Evolutionary conservation across 2,888 invertebrate species (phyloP), one percentile per base, ranked within the genome.

Genomic region (Poecilus cupreus): DNA sequence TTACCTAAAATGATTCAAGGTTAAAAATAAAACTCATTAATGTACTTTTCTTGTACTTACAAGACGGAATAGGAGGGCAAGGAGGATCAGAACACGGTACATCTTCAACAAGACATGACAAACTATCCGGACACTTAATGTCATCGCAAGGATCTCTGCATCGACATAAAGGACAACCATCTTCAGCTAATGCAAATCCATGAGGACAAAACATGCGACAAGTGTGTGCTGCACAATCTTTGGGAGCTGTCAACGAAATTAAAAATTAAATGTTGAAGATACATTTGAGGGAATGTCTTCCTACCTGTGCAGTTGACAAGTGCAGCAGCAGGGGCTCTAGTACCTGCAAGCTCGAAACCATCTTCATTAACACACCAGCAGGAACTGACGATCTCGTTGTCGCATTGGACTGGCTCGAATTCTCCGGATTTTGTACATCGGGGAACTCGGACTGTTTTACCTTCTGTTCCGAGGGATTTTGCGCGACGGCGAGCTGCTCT

Each of bases 141-240:
- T 92, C 92, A 16, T 93, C 92, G 85, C 96, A 96, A 0, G 96
- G 96, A 88, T 96, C 96, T 4, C 95, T 91, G 86, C 96, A 96
- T 86, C 94, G 93, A 89, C 96, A 96, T 57, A 94, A 90, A 0
- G 94, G 94, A 85, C 96, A 96, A 3, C 96, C 96, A 1, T 91
- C 91, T 13, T 89, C 85, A 51, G 91, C 90, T 85, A 95, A 91
- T 83, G 95, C 93, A 87, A 96, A 96, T 43, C 96, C 96, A 81
- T 95, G 92, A 0, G 96, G 94, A 85, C 96, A 96, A 83, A 96
- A 92, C 96, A 96, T 96, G 51, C 96, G 92, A 86, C 96, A 96
- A 0, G 94, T 94, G 85, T 95, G 95, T 0, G 95, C 95, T 0
- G 95, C 93, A 86, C 96, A 96, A 0, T 93, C 91, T 32, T 92